Evolutionary conservation across 2,113 vertebrate genomes (phyloP).

Genomic region (Pteropus alecto): DNA sequence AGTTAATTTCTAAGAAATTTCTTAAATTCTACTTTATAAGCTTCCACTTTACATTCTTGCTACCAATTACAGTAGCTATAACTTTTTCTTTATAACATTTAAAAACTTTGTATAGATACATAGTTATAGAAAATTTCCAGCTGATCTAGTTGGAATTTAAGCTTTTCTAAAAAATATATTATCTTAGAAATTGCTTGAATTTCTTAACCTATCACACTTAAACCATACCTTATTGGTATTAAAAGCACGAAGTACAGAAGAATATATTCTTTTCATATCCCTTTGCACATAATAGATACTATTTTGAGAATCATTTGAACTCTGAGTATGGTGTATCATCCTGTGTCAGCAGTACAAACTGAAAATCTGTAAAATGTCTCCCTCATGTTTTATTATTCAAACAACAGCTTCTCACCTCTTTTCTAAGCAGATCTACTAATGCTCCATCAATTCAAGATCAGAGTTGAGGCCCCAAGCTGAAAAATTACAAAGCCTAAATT

Average conservation of each 20-base stretch:
- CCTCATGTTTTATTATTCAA: conserved; percentile 54
- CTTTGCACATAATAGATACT: conserved; percentile 34
- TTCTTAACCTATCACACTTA: not conserved
- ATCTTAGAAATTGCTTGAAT: conserved; percentile 21
- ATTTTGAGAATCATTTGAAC: conserved; percentile 23
- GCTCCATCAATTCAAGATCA: conserved; percentile 39
- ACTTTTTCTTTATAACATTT: not conserved
- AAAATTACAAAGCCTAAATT: conserved; percentile 67
- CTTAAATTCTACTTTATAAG: not conserved
- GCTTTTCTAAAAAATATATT: conserved; percentile 35
- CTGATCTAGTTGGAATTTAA: conserved; percentile 2
- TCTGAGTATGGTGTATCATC: not conserved
- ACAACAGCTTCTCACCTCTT: conserved; percentile 47
- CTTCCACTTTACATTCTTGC: not conserved
- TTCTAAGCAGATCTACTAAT: conserved; percentile 54
- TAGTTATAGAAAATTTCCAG: not conserved
- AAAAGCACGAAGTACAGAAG: conserved; percentile 23
- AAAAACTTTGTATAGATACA: not conserved
- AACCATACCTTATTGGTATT: not conserved
- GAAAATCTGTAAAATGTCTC: conserved; percentile 38
- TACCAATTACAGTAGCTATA: not conserved
- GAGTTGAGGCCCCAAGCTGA: not conserved
- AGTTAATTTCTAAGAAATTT: conserved; percentile 8
- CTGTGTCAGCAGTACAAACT: conserved; percentile 38
- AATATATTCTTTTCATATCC: not conserved